Evolutionary conservation across 2,113 vertebrate genomes (phyloP).

Genomic region (Corvus hawaiiensis): DNA sequence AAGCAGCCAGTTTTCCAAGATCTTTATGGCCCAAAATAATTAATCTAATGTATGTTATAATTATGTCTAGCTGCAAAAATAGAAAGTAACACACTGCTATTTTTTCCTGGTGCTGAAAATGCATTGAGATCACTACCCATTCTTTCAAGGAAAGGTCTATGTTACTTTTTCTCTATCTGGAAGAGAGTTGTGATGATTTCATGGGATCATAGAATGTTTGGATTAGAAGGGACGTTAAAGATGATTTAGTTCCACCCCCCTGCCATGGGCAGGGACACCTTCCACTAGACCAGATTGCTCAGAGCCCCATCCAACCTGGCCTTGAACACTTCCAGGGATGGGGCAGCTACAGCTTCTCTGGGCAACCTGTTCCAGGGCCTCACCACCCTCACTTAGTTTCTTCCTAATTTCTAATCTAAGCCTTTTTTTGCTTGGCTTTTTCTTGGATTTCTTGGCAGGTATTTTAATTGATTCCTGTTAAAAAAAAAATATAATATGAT

Average conservation of each 20-base stretch:
- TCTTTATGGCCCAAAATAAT: background rate
- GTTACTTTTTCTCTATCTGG: background rate
- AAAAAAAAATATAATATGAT: background rate
- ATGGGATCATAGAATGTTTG: background rate
- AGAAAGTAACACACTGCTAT: background rate
- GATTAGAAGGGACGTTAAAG: background rate
- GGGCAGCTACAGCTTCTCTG: background rate
- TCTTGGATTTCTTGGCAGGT: background rate
- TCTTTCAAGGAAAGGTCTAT: background rate
- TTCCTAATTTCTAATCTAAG: background rate
- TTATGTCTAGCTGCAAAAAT: background rate
- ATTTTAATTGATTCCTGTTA: background rate
- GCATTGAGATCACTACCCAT: background rate
- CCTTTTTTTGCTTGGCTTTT: background rate
- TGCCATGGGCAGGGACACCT: background rate
- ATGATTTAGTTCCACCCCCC: accelerated
- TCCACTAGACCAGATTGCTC: background rate
- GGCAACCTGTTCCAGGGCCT: background rate
- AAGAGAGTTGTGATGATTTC: background rate
- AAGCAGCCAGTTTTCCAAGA: background rate
- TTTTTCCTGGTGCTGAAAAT: background rate
- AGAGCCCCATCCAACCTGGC: background rate
- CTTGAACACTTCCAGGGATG: background rate
- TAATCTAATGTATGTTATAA: background rate
- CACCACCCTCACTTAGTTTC: background rate